Conservation (phyloP, 2,113 vertebrate species). For the Pao palembangensis region DNA sequence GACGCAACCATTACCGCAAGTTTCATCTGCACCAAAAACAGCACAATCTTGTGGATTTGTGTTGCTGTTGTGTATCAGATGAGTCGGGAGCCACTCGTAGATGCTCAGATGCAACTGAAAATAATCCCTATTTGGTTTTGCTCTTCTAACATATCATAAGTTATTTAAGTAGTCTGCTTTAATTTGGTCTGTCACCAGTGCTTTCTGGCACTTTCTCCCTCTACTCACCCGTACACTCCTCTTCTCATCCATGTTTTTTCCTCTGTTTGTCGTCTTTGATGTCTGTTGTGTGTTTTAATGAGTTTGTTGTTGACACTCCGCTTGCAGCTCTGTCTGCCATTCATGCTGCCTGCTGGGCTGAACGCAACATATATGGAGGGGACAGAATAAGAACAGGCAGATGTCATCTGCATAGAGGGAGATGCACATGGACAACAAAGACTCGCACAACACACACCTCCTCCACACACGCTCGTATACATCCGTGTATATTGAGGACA, state of each 20-base stretch:
- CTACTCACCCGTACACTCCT: not conserved
- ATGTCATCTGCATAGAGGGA: not conserved
- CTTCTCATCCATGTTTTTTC: slow-evolving; percentile 12
- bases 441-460: not conserved
- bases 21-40: too few relatives aligned
- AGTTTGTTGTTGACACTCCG: slow-evolving; percentile 49
- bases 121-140: slow-evolving; percentile 4
- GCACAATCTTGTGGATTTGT: too few relatives aligned
- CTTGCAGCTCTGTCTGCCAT: slow-evolving; percentile 11
- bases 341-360: slow-evolving; percentile 7
- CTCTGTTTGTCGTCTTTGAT: slow-evolving; percentile 43
- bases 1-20: too few relatives aligned
- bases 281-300: slow-evolving; percentile 67
- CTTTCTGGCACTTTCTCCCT: slow-evolving; percentile 21
- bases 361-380: not conserved
- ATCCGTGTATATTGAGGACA: slow-evolving; percentile 37
- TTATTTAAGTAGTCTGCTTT: not conserved
- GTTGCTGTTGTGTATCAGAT: too few relatives aligned
- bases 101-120: not conserved
- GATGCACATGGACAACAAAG: not conserved
- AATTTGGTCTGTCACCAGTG: not conserved
- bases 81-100: too few relatives aligned
- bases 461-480: slow-evolving; percentile 14
- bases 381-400: not conserved
- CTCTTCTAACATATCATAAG: not conserved